These are phyloP conservation scores for Monomorium pharaonis DNA, from an alignment of 1,140 invertebrate species.

Conservation along the genomic window DNA sequence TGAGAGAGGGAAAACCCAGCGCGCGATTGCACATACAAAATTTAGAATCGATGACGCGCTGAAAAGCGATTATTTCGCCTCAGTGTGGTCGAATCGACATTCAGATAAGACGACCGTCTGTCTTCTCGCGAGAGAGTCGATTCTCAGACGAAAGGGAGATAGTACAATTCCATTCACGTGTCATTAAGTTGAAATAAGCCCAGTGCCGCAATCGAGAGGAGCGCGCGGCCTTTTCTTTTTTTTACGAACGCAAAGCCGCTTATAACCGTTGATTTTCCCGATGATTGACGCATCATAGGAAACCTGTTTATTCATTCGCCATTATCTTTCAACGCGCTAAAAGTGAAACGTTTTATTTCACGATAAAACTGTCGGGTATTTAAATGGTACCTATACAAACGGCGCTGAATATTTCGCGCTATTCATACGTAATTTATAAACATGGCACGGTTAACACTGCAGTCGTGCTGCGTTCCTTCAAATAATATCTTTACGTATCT, in stretches of 20 bases:
- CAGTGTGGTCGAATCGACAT: neutral
- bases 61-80: constrained; percentile 2
- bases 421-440: neutral
- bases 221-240: constrained; percentile 20
- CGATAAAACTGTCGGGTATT: neutral
- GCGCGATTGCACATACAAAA: neutral
- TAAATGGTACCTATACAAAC: neutral
- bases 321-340: constrained; percentile 51
- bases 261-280: constrained; percentile 6
- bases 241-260: constrained; percentile 30
- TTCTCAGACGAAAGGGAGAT: neutral
- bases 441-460: neutral
- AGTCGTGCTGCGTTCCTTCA: neutral
- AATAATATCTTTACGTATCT: neutral
- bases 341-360: constrained; percentile 49
- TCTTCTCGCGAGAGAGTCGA: neutral
- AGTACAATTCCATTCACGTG: neutral
- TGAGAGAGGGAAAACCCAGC: neutral
- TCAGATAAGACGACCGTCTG: neutral
- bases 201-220: constrained; percentile 1
- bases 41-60: neutral
- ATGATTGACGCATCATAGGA: neutral
- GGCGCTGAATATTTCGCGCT: neutral
- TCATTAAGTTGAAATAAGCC: neutral
- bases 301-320: constrained; percentile 64